These are phyloP conservation scores for Ptilodon capucinus DNA, from an alignment of 2,888 invertebrate genomes.

Conservation along the genomic window DNA sequence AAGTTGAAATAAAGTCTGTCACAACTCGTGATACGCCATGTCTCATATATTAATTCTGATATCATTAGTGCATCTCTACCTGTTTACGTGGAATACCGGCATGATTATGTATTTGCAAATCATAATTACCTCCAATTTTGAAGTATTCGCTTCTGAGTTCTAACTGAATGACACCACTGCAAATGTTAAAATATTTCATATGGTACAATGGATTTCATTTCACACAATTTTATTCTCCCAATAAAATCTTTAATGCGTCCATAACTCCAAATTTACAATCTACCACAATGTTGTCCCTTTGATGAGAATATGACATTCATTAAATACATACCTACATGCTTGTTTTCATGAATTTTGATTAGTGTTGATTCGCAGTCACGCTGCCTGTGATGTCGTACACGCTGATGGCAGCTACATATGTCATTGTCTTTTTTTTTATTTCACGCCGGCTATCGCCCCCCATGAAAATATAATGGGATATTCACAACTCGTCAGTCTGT, in stretches of 20 bases:
- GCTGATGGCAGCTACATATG: constrained; percentile 26
- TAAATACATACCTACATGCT: constrained; percentile 15
- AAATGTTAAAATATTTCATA: too few species aligned
- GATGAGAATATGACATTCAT: constrained; percentile 24
- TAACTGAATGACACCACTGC: too few species aligned
- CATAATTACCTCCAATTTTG: too few species aligned
- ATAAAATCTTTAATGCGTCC: not conserved
- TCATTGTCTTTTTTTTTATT: constrained; percentile 21
- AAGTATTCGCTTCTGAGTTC: too few species aligned
- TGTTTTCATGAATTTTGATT: constrained; percentile 52
- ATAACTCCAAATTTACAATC: not conserved
- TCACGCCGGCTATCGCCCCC: constrained; percentile 18
- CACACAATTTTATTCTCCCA: not conserved
- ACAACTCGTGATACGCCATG: too few species aligned
- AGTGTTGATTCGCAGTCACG: constrained; percentile 37
- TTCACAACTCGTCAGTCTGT: constrained; percentile 13
- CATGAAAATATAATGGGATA: constrained; percentile 27
- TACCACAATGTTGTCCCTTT: constrained; percentile 5
- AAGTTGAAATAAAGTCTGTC: too few species aligned
- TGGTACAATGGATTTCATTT: too few species aligned
- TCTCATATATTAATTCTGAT: too few species aligned
- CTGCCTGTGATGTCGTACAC: constrained; percentile 27
- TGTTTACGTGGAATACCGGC: too few species aligned
- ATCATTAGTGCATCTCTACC: too few species aligned
- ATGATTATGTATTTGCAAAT: too few species aligned